Conservation (phyloP, 2,888 invertebrate species). For the Tiphia femorata region DNA sequence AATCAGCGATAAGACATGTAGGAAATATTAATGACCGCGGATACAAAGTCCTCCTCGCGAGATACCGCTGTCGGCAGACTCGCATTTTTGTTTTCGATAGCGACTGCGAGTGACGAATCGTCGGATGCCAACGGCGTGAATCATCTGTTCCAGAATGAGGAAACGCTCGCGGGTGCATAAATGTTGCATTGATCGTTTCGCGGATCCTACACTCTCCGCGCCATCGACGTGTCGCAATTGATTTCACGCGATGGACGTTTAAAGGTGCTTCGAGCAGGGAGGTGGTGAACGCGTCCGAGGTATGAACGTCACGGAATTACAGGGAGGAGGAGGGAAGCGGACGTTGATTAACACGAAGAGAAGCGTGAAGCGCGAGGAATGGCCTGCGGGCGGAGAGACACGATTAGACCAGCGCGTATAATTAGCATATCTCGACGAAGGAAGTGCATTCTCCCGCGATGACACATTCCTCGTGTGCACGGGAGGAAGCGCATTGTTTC, state of each 20-base stretch:
- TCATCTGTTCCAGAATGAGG: slow-evolving; percentile 6
- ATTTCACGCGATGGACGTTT: too few species aligned
- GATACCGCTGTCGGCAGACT: background rate
- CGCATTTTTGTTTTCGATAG: background rate
- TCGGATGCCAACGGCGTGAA: slow-evolving; percentile 35
- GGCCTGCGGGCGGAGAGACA: background rate
- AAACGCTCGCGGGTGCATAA: background rate
- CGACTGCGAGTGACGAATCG: slow-evolving; percentile 6
- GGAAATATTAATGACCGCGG: slow-evolving; percentile 39
- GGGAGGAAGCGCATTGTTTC: slow-evolving; percentile 23
- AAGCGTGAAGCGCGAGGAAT: background rate
- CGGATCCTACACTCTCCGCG: too few species aligned
- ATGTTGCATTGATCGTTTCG: too few species aligned
- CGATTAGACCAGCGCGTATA: slow-evolving; percentile 29
- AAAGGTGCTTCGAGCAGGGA: too few species aligned
- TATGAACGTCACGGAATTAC: too few species aligned
- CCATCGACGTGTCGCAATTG: too few species aligned
- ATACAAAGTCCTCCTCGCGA: slow-evolving; percentile 36
- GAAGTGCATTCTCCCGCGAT: slow-evolving; percentile 19
- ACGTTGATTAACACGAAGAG: background rate
- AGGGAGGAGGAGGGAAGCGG: too few species aligned
- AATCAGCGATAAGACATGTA: slow-evolving; percentile 25
- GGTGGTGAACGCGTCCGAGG: too few species aligned
- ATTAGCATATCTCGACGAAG: slow-evolving; percentile 29
- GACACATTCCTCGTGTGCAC: slow-evolving; percentile 21